Evolutionary conservation across 1,140 invertebrate species (phyloP).

Genomic region (Oryctes rhinoceros): DNA sequence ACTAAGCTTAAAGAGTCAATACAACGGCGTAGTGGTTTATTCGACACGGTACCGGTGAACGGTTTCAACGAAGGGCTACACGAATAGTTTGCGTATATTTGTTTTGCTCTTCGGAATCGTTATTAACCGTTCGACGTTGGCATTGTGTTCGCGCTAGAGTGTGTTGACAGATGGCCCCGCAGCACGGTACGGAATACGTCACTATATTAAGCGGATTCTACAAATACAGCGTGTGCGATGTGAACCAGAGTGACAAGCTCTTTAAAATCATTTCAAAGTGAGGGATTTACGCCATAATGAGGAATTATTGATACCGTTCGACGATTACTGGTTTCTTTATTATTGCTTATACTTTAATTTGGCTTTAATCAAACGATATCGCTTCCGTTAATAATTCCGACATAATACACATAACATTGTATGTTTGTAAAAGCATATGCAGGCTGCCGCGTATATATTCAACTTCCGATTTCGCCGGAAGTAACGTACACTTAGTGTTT

Average conservation of each 20-base stretch:
- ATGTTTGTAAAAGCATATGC: too few relatives aligned
- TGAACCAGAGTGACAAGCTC: background rate
- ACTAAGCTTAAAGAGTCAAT: slow-evolving; percentile 17
- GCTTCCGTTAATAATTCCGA: too few relatives aligned
- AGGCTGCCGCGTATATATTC: too few relatives aligned
- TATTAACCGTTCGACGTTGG: slow-evolving; percentile 18
- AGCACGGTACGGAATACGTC: background rate
- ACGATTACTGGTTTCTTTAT: too few relatives aligned
- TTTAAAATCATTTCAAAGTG: background rate
- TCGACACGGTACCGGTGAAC: background rate
- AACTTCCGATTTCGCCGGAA: too few relatives aligned
- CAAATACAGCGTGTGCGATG: background rate
- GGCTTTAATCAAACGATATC: too few relatives aligned
- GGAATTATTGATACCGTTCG: too few relatives aligned
- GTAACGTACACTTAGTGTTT: too few relatives aligned
- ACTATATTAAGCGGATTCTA: background rate
- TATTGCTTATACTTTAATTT: too few relatives aligned
- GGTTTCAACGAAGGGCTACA: background rate
- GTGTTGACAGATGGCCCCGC: slow-evolving; percentile 11
- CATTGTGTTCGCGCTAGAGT: slow-evolving; percentile 12
- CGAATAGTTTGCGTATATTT: slow-evolving; percentile 13
- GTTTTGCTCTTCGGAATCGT: slow-evolving; percentile 18
- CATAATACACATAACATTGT: too few relatives aligned
- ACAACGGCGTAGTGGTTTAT: background rate
- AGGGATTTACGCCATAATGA: too few relatives aligned